Evolutionary conservation across 2,888 invertebrate genomes (phyloP).

Genomic region (Drosophila mettleri): DNA sequence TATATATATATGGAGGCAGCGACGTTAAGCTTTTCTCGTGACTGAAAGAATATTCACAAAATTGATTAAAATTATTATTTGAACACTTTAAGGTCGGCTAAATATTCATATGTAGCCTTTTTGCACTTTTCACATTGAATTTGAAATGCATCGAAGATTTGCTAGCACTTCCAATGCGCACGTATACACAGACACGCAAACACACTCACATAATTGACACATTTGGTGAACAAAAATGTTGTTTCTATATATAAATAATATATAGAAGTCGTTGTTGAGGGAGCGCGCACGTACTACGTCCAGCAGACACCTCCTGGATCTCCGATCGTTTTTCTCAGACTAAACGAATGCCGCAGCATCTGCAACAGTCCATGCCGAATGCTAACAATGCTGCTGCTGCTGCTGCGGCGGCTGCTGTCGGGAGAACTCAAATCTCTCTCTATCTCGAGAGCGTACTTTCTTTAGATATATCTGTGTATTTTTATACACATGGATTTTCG

Average conservation of each 20-base stretch:
- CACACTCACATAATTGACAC: slow-evolving; percentile 56
- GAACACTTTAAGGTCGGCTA: slow-evolving; percentile 17
- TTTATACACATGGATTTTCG: slow-evolving; percentile 5
- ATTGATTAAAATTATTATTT: slow-evolving; percentile 34
- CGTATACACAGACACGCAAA: slow-evolving; percentile 31
- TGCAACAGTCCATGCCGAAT: slow-evolving; percentile 65
- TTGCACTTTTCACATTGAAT: slow-evolving; percentile 46
- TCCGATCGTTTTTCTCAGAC: slow-evolving; percentile 85
- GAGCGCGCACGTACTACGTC: slow-evolving; percentile 74
- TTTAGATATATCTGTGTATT: slow-evolving; percentile 6
- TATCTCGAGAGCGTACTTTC: slow-evolving; percentile 35
- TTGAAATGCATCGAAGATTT: slow-evolving; percentile 48
- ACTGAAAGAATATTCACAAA: slow-evolving; percentile 39
- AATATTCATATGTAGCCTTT: slow-evolving; percentile 25
- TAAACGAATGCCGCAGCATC: slow-evolving; percentile 60
- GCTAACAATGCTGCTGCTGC: slow-evolving; percentile 12
- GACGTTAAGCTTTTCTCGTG: slow-evolving; percentile 30
- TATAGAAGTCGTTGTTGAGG: slow-evolving; percentile 70
- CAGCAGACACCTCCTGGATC: slow-evolving; percentile 84
- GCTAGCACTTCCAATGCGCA: slow-evolving; percentile 40
- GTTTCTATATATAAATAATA: slow-evolving; percentile 75
- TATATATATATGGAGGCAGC: slow-evolving; percentile 34
- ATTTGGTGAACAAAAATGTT: slow-evolving; percentile 46
- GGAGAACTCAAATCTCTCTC: slow-evolving; percentile 28
- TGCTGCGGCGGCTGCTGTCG: slow-evolving; percentile 10